Evolutionary conservation across 2,888 invertebrate genomes (phyloP), one percentile per base, ranked within the genome.

Genomic region (Cosmia trapezina): DNA sequence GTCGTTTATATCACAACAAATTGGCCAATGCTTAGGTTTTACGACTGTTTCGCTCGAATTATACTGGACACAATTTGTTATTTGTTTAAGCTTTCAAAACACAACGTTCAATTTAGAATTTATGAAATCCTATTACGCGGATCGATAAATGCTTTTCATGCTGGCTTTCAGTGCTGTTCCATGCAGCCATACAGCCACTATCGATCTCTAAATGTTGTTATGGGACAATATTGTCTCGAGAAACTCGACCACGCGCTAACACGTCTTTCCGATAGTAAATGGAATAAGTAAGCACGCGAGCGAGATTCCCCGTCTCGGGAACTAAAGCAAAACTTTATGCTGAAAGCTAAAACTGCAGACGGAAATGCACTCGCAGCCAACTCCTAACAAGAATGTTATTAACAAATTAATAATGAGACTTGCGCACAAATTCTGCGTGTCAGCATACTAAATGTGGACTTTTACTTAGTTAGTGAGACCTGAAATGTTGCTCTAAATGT

Each of bases 301-400:
- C 83, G 80, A 87, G 86, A 86, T 86, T 89, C 75, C 74, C 66
- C 81, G 81, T 83, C 84, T 82, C 77, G 62, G 76, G 80, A 88
- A 88, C 88, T 88, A 83, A 88, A 88, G 85, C 80, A 83, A 87
- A 90, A 90, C 89, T 89, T 87, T 75, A 79, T 78, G 80, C 81
- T 86, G 78, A 75, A 87, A 88, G 86, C 83, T 84, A 80, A 88
- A 89, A 90, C 88, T 89, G 86, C 86, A 89, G 83, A 86, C 80
- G 79, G 83, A 88, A 80, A 87, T 89, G 81, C 83, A 87, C 87
- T 88, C 85, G 79, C 82, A 80, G 80, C 66, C 69, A 88, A 87
- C 86, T 87, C 76, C 76, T 86, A 88, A 86, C 85, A 84, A 84
- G 86, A 85, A 85, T 82, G 75, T 81, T 77, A 81, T 81, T 72